phyloP scores from a whole-genome alignment of 2,888 invertebrate genomes.

The Prosapia bicincta region DNA sequence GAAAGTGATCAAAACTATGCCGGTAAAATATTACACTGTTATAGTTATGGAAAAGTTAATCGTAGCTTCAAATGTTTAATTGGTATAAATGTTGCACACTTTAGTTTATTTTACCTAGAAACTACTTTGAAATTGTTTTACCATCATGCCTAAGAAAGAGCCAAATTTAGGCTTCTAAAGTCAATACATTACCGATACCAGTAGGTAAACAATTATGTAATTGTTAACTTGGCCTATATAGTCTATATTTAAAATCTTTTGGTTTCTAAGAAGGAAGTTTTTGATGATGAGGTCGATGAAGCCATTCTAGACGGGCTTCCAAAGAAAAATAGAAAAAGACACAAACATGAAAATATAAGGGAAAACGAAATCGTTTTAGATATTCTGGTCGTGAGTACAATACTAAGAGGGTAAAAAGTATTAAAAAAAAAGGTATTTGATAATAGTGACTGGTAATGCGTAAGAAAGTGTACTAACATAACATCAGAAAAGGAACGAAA shows the following conservation, averaged over 20 bases:
- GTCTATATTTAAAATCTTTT: neutral
- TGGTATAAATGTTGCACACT: too few relatives aligned
- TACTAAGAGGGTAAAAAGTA: neutral
- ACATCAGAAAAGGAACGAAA: neutral
- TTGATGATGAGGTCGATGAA: neutral
- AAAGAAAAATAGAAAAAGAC: neutral
- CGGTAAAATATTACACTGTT: too few relatives aligned
- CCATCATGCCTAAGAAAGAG: too few relatives aligned
- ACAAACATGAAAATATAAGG: neutral
- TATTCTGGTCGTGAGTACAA: neutral
- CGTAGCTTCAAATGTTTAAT: too few relatives aligned
- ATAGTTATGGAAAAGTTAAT: too few relatives aligned
- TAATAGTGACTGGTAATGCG: neutral
- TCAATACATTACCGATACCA: too few relatives aligned
- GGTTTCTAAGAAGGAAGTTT: neutral
- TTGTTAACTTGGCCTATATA: too few relatives aligned
- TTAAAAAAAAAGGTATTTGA: neutral
- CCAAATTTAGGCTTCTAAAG: too few relatives aligned
- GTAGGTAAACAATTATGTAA: too few relatives aligned
- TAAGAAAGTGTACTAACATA: neutral
- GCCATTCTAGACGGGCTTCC: neutral
- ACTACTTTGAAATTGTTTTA: too few relatives aligned
- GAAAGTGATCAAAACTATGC: too few relatives aligned
- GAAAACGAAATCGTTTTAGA: neutral
- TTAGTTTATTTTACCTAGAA: too few relatives aligned